Base-by-base conservation (phyloP, 2,113 vertebrate genomes). In the Paraplagusia blochii region DNA sequence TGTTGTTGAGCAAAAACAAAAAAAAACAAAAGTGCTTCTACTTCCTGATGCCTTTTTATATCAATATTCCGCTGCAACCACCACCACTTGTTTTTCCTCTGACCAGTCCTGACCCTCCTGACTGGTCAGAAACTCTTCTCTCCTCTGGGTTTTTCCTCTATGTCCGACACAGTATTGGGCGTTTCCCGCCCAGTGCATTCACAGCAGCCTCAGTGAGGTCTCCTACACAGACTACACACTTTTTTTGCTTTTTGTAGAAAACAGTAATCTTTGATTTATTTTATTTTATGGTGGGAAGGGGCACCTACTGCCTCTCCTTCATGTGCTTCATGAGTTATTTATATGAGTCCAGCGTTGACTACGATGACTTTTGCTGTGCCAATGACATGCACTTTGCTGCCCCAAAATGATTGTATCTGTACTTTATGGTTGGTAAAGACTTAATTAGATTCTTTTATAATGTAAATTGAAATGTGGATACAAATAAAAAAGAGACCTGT, bases 141-240 rank as follows among this genome's bases (percentile, higher is more conserved):
- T 79, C 63, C 75, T 78, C 57, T 60, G 66, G 76, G 43, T 76
- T 84, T 77, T 81, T 75, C 70, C 47, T 85, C 60, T 42, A 58
- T 77, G 62, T 85, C 80, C 80, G 76, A 86, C 80, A 86, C 72
- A 63, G 85, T 85, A 87, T 87, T 88, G 88, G 87, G 89, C 86
- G 81, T 74, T 75, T 69, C 62, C 54, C 65, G 66, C 81, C 81
- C 79, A 62, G 87, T 91, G 81, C 87, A 84, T 67, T 77, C 80
- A 74, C 83, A 77, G 86, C 90, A 85, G 85, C 89, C 89, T 90
- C 90, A 90, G 66, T 90, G 90, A 91, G 89, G 90, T 90, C 85
- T 80, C 81, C 73, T 85, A 72, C 79, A 84, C 79, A 74, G 57
- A 47, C 74, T 74, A 71, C 74, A 60, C 74, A 69, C 72, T 74